Evolutionary conservation across 2,888 invertebrate genomes (phyloP).

Genomic region (Sinotaia quadrata): DNA sequence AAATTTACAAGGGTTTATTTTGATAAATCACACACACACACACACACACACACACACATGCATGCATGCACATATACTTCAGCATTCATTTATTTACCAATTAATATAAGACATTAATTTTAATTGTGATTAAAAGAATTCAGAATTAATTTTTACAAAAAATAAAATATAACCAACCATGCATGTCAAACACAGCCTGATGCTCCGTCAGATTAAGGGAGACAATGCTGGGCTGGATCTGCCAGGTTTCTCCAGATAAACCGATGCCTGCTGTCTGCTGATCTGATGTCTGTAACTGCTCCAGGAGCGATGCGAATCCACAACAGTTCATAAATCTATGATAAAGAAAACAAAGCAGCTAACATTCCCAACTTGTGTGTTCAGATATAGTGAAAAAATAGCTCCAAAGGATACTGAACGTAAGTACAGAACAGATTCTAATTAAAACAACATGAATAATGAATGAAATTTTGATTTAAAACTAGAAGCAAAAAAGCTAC

Average conservation of each 20-base stretch:
- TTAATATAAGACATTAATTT: not conserved
- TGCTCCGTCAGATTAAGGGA: slow-evolving; percentile 24
- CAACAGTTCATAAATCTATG: slow-evolving; percentile 57
- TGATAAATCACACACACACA: too few relatives aligned
- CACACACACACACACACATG: too few relatives aligned
- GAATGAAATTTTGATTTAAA: too few relatives aligned
- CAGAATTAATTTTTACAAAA: not conserved
- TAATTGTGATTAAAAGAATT: not conserved
- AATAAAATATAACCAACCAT: slow-evolving; percentile 6
- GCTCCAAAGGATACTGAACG: too few relatives aligned
- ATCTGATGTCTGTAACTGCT: slow-evolving; percentile 35
- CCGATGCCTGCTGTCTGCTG: slow-evolving; percentile 21
- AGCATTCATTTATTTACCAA: not conserved
- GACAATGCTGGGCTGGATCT: slow-evolving; percentile 34
- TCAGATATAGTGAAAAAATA: too few relatives aligned
- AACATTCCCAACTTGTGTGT: too few relatives aligned
- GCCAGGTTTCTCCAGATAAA: slow-evolving; percentile 26
- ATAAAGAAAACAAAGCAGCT: too few relatives aligned
- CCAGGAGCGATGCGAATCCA: slow-evolving; percentile 50
- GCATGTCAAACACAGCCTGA: slow-evolving; percentile 28
- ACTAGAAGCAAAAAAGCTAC: too few relatives aligned
- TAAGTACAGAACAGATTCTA: too few relatives aligned
- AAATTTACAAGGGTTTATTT: too few relatives aligned
- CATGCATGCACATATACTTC: too few relatives aligned
- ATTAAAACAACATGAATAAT: too few relatives aligned